Base-by-base conservation (phyloP, 2,888 invertebrate genomes). In the Epistrophella euchroma region DNA sequence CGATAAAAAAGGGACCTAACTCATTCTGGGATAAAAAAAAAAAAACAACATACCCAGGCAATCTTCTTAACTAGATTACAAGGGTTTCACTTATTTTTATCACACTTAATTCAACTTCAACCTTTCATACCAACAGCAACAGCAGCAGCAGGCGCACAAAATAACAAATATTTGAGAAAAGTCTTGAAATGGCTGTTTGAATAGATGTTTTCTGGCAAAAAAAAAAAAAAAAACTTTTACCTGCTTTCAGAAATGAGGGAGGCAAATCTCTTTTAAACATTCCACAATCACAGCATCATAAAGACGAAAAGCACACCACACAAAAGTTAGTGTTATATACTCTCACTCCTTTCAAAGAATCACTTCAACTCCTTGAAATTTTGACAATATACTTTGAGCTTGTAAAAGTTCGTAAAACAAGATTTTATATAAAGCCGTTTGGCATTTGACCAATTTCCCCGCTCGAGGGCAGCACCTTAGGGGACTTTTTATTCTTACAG, bases 31-130 rank as follows among this genome's bases (percentile, higher is more conserved):
- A 32, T 32, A 62, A 25, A 52, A 37, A 58, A 56, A 58, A 43
- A 56, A 47, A 47, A n/a, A n/a, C n/a, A n/a, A 43, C 37, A 22
- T 60, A 22, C 68, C 19, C 37, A 22, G 68, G 56, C 75, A 80
- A 85, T 76, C 80, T 76, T 75, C 74, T 80, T 75, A 84, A 80
- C 75, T 56, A 80, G 80, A 84, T 84, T 79, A 84, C 83, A 84
- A 79, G 83, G 79, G 83, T 75, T 70, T 84, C 70, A 71, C 74
- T 84, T 84, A 80, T 75, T 71, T 83, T 83, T 73, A 83, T 78
- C 78, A 68, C 58, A 43, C 62, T 78, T 58, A 47, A 37, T 60
- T 77, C 71, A 40, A 43, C 43, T 58, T 25, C 56, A 52, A 66
- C 64, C 50, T 15, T 6, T 22, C 25, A 28, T 28, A 35, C 13